Evolutionary conservation across 64 coral and sea anemone species (phyloP).

Genomic region (Hydrozoanthus tunicans): DNA sequence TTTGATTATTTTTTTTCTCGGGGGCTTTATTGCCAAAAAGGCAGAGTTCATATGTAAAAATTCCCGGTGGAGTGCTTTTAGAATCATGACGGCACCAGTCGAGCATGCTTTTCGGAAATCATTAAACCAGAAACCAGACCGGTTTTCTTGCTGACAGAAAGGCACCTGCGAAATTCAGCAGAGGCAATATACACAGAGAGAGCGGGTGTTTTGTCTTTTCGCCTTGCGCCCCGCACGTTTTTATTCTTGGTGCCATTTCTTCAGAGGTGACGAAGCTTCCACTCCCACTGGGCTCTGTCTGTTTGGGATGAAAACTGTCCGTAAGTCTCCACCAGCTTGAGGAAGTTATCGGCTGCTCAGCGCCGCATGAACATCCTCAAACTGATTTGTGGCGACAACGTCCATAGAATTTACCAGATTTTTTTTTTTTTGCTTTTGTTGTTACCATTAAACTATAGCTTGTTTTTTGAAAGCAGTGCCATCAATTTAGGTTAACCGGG

Average conservation of each 20-base stretch:
- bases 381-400: neutral
- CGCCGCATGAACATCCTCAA: neutral
- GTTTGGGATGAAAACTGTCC: constrained; percentile 27
- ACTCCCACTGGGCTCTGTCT: neutral
- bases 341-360: constrained; percentile 15
- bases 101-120: neutral
- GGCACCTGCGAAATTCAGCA: constrained; percentile 16
- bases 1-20: constrained; percentile 2
- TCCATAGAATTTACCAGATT: neutral
- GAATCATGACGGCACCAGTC: neutral
- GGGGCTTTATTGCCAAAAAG: neutral
- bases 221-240: constrained; percentile 24
- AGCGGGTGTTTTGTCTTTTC: constrained; percentile 32
- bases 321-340: constrained; percentile 34
- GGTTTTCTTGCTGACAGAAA: constrained; percentile 11
- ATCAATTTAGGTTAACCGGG: too few species aligned
- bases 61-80: neutral
- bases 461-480: neutral
- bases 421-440: neutral
- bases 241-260: constrained; percentile 1
- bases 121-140: too few species aligned
- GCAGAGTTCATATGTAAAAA: neutral
- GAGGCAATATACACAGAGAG: neutral
- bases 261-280: constrained; percentile 8
- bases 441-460: neutral